These are phyloP conservation scores for Eubasilissa regina DNA, from an alignment of 1,140 invertebrate species.

Conservation along the genomic window DNA sequence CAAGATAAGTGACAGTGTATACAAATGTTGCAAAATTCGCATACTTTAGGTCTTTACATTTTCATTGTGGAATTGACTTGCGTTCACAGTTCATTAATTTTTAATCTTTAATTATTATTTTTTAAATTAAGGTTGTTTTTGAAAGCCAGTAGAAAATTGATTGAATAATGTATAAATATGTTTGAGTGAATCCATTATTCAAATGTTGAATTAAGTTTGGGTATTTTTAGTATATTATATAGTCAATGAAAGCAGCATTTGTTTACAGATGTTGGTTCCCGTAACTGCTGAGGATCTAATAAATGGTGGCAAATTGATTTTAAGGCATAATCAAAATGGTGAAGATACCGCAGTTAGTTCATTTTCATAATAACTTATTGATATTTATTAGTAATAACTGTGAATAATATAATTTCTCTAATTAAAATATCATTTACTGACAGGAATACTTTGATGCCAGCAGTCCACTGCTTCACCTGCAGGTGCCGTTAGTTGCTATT, in stretches of 20 bases:
- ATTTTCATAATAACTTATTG: not conserved
- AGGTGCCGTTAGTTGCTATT: constrained; percentile 45
- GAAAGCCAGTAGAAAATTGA: no score
- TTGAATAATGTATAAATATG: not conserved
- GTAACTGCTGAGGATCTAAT: constrained; percentile 49
- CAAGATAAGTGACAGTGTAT: no score
- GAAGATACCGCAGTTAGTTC: not conserved
- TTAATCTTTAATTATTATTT: no score
- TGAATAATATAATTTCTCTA: not conserved
- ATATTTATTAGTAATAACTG: constrained; percentile 3
- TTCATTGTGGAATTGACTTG: no score
- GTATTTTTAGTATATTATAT: no score
- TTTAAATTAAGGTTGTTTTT: no score
- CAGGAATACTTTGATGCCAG: constrained; percentile 1
- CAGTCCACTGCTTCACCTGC: constrained; percentile 29
- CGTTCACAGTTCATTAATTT: no score
- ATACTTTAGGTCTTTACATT: no score
- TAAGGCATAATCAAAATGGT: constrained; percentile 21
- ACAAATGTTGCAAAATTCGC: no score
- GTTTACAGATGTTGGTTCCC: constrained; percentile 46
- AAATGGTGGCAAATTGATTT: constrained; percentile 45
- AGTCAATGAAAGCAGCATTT: no score
- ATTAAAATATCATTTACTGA: not conserved
- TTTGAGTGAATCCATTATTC: constrained; percentile 9
- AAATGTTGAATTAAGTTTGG: no score